phyloP scores from a whole-genome alignment of 2,113 vertebrate genomes.

The Glareola pratincola region DNA sequence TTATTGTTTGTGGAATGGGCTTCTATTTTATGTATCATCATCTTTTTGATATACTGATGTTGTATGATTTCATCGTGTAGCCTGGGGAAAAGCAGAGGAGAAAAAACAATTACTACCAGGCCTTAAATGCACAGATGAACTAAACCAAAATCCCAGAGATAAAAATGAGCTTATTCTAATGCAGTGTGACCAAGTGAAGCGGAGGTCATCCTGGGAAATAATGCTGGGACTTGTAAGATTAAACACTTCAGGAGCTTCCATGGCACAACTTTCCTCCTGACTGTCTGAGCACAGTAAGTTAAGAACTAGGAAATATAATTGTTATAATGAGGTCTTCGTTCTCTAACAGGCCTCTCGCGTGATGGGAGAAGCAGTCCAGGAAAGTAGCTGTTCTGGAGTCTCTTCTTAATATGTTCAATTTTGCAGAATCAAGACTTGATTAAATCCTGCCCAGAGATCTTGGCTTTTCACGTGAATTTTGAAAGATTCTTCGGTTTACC shows the following conservation, averaged over 20 bases:
- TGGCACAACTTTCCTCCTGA: neutral
- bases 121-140: neutral
- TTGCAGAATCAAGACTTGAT: neutral
- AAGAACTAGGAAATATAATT: neutral
- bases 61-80: neutral
- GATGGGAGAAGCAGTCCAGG: neutral
- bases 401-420: neutral
- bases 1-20: conserved; percentile 27
- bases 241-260: neutral
- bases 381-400: neutral
- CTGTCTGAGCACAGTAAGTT: neutral
- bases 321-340: neutral
- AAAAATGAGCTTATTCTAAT: neutral
- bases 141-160: neutral
- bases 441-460: neutral
- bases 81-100: neutral
- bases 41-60: conserved; percentile 8
- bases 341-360: accelerated
- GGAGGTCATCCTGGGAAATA: neutral
- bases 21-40: conserved; percentile 26
- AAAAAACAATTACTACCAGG: neutral
- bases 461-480: neutral
- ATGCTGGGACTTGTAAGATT: neutral
- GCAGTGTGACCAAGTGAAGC: neutral
- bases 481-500: neutral